Base-by-base conservation (phyloP, 2,797 vertebrate genomes). In the Alcedo quadribrachys region DNA sequence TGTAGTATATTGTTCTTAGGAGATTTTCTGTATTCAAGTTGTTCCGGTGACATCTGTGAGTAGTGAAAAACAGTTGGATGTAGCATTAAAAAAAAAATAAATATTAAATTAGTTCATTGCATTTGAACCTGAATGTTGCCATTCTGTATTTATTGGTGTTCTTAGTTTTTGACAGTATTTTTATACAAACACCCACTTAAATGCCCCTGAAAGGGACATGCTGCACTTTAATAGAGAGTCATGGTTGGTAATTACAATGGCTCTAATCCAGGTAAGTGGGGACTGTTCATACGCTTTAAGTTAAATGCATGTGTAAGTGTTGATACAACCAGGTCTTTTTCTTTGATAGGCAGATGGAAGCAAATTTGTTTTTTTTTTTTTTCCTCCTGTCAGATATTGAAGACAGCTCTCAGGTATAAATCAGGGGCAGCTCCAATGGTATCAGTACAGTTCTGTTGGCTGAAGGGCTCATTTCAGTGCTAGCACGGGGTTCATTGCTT, bases 81-180 rank as follows among this genome's bases (percentile, higher is more conserved):
- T 70, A 90, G 87, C 58, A 78, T 81, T 90, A 82, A 92, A 94
- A 91, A 92, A 63, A 94, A 91, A 95, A 87, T 11, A 51, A 18
- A 10, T 27, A 51, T 51, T 96, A 95, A 95, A 96, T 85, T 83
- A 94, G 93, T 95, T 94, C 86, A 87, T 92, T 94, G 92, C 90
- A 87, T 96, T 94, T 94, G 76, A 96, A 94, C 86, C 89, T 90
- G 73, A 92, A 57, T 55, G 74, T 92, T 94, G 76, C 81, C 79
- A 37, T 94, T 94, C 92, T 46, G 60, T 87, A 89, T 94, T 95
- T 92, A 79, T 84, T 90, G 84, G 88, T 83, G 73, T 76, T 92
- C 82, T 55, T 92, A 51, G 83, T 63, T 92, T 95, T 93, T 94
- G 88, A 96, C 83, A 94, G 89, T 93, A 91, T 96, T 92, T 95